Evolutionary conservation across 1,140 invertebrate genomes (phyloP).

Genomic region (Drosophila quadrilineata): DNA sequence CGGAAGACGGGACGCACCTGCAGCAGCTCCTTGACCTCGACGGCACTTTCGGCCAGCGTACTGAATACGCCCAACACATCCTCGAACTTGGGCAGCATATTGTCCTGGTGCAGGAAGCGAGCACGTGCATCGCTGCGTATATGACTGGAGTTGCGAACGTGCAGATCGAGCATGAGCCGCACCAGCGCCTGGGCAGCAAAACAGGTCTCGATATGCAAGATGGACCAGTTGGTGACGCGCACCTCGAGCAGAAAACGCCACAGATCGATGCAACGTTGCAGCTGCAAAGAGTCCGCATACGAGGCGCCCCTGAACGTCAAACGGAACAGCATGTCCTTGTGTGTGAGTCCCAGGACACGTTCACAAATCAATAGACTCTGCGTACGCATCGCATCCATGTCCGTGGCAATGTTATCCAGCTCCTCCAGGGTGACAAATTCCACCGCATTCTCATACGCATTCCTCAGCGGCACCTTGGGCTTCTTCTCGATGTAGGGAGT

Average conservation of each 20-base stretch:
- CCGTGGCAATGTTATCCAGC: conserved; percentile 86
- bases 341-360: conserved; percentile 89
- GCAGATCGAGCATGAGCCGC: conserved; percentile 89
- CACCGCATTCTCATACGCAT: conserved; percentile 85
- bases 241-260: conserved; percentile 91
- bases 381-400: conserved; percentile 90
- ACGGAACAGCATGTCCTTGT: conserved; percentile 93
- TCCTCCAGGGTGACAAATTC: conserved; percentile 89
- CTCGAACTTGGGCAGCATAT: conserved; percentile 84
- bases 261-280: conserved; percentile 92
- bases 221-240: conserved; percentile 89
- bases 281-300: conserved; percentile 91
- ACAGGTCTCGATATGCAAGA: conserved; percentile 88
- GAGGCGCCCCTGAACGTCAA: conserved; percentile 88
- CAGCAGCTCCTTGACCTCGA: conserved; percentile 85
- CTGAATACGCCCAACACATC: conserved; percentile 88
- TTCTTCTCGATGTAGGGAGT: conserved; percentile 82
- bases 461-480: conserved; percentile 83
- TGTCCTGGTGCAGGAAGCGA: conserved; percentile 57
- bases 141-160: conserved; percentile 84
- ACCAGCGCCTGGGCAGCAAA: conserved; percentile 91
- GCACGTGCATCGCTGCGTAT: conserved; percentile 57
- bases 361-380: conserved; percentile 92
- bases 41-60: conserved; percentile 68
- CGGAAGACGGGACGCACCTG: conserved; percentile 87